Evolutionary conservation across 2,113 vertebrate species (phyloP), one percentile per base, ranked within the genome.

Genomic region (Varanus salvator): DNA sequence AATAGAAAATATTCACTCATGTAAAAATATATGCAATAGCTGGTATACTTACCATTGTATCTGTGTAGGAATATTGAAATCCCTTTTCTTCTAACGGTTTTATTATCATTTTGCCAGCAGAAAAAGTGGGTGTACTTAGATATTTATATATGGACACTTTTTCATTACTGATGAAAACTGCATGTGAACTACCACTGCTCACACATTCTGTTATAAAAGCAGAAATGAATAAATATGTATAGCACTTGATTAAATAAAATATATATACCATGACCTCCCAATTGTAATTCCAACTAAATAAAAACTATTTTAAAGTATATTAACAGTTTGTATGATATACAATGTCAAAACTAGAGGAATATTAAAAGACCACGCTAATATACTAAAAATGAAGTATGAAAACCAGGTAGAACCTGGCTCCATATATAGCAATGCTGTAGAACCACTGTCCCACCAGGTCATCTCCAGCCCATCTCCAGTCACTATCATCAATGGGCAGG

Each of bases 61-160:
- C 96, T 90, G 72, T 82, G 83, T 95, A 60, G 82, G 97, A 97
- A 95, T 93, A 96, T 27, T 98, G 97, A 23, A 87, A 89, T 71
- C 97, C 97, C 69, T 98, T 98, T 95, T 97, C 97, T 94, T 97
- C 95, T 81, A 92, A 17, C 6, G 97, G 97, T 78, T 97, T 96
- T 94, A 98, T 87, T 93, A 97, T 4, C 91, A 98, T 93, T 95
- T 69, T 97, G 50, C 97, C 97, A 91, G 80, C 87, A 82, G 97
- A 96, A 97, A 98, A 98, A 80, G 52, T 14, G 1, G 95, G 87
- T 23, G 96, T 96, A 91, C 93, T 96, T 91, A 98, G 80, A 44
- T 85, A 92, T 94, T 98, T 98, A 89, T 95, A 93, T 76, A 98
- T 91, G 93, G 95, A 95, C 85, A 97, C 14, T 0, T 93, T 75